Base-by-base conservation (phyloP, 1,140 invertebrate species). In the Lysiphlebus fabarum region DNA sequence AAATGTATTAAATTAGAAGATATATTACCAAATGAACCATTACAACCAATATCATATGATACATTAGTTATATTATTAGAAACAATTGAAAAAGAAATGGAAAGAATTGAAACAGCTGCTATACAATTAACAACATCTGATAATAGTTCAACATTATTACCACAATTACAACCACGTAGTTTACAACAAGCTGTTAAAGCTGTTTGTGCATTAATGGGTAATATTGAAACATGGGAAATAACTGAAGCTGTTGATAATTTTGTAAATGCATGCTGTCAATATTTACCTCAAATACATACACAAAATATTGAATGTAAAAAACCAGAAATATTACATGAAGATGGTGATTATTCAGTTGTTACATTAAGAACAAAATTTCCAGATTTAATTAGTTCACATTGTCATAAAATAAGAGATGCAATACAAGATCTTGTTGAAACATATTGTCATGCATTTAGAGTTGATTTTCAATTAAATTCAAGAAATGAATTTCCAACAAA, bases 151-250 rank as follows among this genome's bases (percentile, higher is more conserved):
- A 73, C 69, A 61, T 68, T 77, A 48, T 68, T 81, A 59, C 76
- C 81, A 12, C 71, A 76, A 49, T 67, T 84, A 33, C 83, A 87
- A 67, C 80, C 83, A 4, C 82, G 84, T 62, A 79, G 86, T 14
- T 86, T 95, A 44, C 82, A 89, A 14, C 95, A 98, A 76, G 89
- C 92, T 0, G 90, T 96, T 0, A 98, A 97, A 79, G 92, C 92
- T 1, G 87, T 98, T 7, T 94, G 93, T 72, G 87, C 92, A 33
- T 78, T 94, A 26, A 86, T 96, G 62, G 91, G 91, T 9, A 89
- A 87, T 58, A 85, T 96, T 4, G 92, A 96, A 77, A 96, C 93
- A 0, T 76, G 88, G 47, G 91, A 94, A 68, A 85, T 95, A 3
- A 88, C 86, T 4, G 83, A 88, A 58, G 86, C 90, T 41, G 77